phyloP scores from a whole-genome alignment of 2,113 vertebrate genomes.

The Elaphurus davidianus region DNA sequence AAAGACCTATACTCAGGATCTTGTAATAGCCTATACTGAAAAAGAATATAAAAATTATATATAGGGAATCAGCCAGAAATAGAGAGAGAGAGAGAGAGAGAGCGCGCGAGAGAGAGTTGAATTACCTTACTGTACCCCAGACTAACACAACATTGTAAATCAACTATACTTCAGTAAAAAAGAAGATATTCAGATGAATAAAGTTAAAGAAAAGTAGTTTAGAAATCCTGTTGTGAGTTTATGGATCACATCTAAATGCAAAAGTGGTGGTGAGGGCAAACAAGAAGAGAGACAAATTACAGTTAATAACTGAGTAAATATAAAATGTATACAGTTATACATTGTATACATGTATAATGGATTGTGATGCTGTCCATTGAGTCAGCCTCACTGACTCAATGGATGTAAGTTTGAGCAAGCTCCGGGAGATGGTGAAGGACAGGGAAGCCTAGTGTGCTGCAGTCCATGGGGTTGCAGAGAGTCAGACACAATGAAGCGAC shows the following conservation, averaged over 20 bases:
- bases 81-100: no score
- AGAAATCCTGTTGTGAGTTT: not conserved
- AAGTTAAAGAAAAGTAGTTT: not conserved
- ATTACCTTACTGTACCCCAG: not conserved
- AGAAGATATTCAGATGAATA: not conserved
- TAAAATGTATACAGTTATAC: not conserved
- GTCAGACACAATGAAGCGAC: fast-evolving
- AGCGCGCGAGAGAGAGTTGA: not conserved
- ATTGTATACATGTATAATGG: not conserved
- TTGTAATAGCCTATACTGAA: not conserved
- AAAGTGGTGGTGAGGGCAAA: not conserved
- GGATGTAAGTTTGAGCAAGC: not conserved
- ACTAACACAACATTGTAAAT: not conserved
- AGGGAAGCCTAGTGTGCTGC: not conserved
- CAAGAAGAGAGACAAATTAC: not conserved
- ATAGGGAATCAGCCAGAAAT: no score
- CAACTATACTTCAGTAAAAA: not conserved
- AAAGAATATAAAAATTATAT: not conserved
- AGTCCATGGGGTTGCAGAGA: not conserved
- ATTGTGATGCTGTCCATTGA: not conserved
- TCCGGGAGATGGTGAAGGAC: not conserved
- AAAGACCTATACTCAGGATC: not conserved
- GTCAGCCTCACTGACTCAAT: not conserved
- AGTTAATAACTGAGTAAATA: not conserved
- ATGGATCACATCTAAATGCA: not conserved